Evolutionary conservation across 2,113 vertebrate genomes (phyloP).

Genomic region (Eublepharis macularius): DNA sequence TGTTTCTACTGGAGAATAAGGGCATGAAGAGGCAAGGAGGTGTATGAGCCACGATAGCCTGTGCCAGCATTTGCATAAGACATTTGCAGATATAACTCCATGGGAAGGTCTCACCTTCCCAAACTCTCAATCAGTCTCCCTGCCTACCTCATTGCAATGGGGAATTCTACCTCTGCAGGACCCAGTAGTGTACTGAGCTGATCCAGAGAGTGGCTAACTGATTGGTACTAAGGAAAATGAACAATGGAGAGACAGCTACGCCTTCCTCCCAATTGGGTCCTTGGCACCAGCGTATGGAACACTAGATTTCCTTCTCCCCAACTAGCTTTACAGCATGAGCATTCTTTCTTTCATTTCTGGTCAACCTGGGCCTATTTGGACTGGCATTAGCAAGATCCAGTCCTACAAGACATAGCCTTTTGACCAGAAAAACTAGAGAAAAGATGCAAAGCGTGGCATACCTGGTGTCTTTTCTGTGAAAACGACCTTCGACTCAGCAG

Average conservation of each 20-base stretch:
- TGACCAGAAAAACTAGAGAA: neutral
- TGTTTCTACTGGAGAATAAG: neutral
- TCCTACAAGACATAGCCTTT: neutral
- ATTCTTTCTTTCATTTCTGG: neutral
- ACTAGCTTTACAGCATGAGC: neutral
- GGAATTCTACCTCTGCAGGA: neutral
- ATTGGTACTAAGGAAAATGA: neutral
- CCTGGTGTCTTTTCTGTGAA: constrained; percentile 94
- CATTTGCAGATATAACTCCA: neutral
- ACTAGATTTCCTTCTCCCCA: neutral
- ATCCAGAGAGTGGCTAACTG: neutral
- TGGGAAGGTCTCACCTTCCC: neutral
- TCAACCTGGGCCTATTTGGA: neutral
- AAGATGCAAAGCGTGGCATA: constrained; percentile 62
- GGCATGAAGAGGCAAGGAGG: too few relatives aligned
- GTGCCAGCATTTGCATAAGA: neutral
- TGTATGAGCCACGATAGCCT: too few relatives aligned
- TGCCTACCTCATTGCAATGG: neutral
- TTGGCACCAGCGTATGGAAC: neutral
- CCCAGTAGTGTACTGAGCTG: neutral
- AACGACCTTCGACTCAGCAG: constrained; percentile 94
- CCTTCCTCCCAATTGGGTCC: neutral
- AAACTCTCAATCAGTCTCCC: neutral
- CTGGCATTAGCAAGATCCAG: neutral
- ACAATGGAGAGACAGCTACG: too few relatives aligned